Evolutionary conservation across 2,113 vertebrate species (phyloP).

Genomic region (Spea multiplicata): DNA sequence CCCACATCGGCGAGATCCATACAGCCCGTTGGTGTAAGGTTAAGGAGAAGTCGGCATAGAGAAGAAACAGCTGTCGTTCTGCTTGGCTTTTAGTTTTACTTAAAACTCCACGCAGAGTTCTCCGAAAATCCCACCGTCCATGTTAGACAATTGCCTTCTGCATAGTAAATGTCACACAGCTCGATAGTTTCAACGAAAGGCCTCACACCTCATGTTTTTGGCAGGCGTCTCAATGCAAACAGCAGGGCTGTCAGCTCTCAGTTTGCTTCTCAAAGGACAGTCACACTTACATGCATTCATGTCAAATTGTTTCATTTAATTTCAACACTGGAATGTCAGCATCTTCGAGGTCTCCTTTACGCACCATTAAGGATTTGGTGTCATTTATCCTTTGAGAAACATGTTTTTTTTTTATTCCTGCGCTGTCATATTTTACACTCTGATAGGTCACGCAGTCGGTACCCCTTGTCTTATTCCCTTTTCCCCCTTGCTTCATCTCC

Average conservation of each 20-base stretch:
- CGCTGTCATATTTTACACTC: conserved; percentile 42
- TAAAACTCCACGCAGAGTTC: conserved; percentile 20
- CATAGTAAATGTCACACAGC: conserved; percentile 22
- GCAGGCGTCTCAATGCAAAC: conserved; percentile 21
- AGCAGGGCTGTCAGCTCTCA: conserved; percentile 2
- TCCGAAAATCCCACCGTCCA: conserved; percentile 22
- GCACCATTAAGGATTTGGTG: conserved; percentile 44
- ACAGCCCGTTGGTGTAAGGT: background rate
- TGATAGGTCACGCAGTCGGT: conserved; percentile 15
- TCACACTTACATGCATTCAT: background rate
- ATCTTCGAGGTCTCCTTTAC: conserved; percentile 38
- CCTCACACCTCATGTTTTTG: conserved; percentile 33
- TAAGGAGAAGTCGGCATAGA: background rate
- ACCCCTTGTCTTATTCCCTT: background rate
- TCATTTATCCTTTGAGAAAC: conserved; percentile 29
- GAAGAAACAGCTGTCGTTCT: conserved; percentile 9
- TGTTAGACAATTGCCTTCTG: conserved; percentile 32
- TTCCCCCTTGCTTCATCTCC: background rate
- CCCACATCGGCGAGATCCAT: conserved; percentile 12
- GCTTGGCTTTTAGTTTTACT: conserved; percentile 6
- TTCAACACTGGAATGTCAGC: conserved; percentile 43
- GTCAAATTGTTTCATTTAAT: conserved; percentile 10
- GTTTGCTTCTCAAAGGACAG: conserved; percentile 24
- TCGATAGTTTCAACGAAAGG: conserved; percentile 1
- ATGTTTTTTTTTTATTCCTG: conserved; percentile 18